Evolutionary conservation across 2,888 invertebrate species (phyloP).

Genomic region (Eurytoma adleriae): DNA sequence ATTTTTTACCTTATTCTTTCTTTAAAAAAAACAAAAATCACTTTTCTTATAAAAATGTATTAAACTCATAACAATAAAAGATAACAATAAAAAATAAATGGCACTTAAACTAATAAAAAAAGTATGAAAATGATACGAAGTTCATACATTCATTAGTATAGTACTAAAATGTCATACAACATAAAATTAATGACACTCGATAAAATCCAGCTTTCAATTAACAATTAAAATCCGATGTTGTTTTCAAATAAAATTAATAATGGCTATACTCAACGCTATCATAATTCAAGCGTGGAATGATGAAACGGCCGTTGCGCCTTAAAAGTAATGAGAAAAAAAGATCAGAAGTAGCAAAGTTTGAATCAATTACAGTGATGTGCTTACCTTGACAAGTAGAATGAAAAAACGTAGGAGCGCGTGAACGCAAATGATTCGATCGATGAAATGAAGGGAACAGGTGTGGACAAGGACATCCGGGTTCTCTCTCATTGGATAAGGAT

Average conservation of each 20-base stretch:
- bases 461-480: slow-evolving; percentile 53
- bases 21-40: neutral
- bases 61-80: slow-evolving; percentile 9
- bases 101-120: neutral
- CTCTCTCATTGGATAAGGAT: slow-evolving; percentile 33
- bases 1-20: too few relatives aligned
- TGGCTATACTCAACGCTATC: slow-evolving; percentile 9
- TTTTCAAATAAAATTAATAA: slow-evolving; percentile 30
- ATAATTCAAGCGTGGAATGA: slow-evolving; percentile 12
- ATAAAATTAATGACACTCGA: slow-evolving; percentile 8
- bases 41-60: slow-evolving; percentile 6
- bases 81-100: slow-evolving; percentile 17
- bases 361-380: slow-evolving; percentile 39
- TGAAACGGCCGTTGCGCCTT: slow-evolving; percentile 9
- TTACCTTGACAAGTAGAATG: slow-evolving; percentile 49
- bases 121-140: neutral
- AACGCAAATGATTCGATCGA: slow-evolving; percentile 41
- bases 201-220: neutral
- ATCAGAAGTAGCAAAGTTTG: slow-evolving; percentile 12
- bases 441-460: slow-evolving; percentile 41
- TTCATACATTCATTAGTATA: neutral
- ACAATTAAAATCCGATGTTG: slow-evolving; percentile 38
- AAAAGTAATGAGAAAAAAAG: slow-evolving; percentile 25
- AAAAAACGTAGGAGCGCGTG: slow-evolving; percentile 35
- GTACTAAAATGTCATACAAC: neutral